These are phyloP conservation scores for Piaya cayana DNA, from an alignment of 2,113 vertebrate species.

Conservation along the genomic window DNA sequence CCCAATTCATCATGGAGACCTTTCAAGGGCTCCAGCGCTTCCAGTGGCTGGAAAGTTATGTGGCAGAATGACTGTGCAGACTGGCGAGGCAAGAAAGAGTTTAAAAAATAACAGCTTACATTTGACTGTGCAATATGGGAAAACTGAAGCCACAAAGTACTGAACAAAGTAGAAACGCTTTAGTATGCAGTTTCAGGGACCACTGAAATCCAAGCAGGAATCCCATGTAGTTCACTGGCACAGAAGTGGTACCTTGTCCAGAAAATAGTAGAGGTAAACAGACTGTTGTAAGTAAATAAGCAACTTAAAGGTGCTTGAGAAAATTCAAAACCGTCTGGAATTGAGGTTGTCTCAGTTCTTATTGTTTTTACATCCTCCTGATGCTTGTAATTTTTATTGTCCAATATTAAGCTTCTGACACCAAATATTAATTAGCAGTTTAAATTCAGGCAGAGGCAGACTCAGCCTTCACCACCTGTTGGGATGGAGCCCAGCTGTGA, in stretches of 20 bases:
- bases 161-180: neutral
- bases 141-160: neutral
- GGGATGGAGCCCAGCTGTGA: conserved; percentile 25
- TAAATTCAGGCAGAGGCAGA: neutral
- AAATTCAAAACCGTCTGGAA: neutral
- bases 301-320: neutral
- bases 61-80: neutral
- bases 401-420: neutral
- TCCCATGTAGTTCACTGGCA: neutral
- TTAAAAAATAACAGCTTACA: neutral
- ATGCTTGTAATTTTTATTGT: neutral
- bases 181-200: neutral
- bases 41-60: neutral
- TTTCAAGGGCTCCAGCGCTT: neutral
- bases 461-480: conserved; percentile 9
- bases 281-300: neutral
- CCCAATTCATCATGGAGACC: neutral
- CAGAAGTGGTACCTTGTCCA: neutral
- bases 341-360: neutral
- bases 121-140: neutral
- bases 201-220: conserved; percentile 16
- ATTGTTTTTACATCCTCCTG: neutral
- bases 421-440: conserved; percentile 35
- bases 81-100: neutral
- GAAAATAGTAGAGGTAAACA: neutral